A percentile compares a stretch with the other conserved stretches of the same genome.
These are phyloP conservation scores for Cenopis cana DNA, from an alignment of 2,888 invertebrate species.

Conservation along the genomic window DNA sequence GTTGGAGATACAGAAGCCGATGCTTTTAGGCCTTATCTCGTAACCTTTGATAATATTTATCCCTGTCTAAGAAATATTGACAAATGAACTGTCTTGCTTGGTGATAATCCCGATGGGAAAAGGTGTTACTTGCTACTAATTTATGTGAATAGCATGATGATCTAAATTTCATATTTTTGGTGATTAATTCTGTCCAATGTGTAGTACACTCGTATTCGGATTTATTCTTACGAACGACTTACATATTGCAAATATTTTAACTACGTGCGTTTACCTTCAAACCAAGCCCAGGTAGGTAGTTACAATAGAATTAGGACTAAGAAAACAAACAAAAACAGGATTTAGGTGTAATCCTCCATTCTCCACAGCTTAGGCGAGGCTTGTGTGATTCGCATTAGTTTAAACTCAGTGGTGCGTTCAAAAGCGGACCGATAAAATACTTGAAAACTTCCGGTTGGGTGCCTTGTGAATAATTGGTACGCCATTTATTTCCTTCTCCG, in stretches of 20 bases:
- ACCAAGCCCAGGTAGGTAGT: slow-evolving; percentile 47
- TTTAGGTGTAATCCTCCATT: slow-evolving; percentile 80
- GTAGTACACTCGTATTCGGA: not conserved
- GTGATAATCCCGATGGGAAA: slow-evolving; percentile 61
- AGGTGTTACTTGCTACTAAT: slow-evolving; percentile 63
- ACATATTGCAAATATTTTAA: slow-evolving; percentile 1
- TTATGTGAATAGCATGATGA: slow-evolving; percentile 44
- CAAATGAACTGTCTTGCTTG: slow-evolving; percentile 64
- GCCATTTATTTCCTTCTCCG: slow-evolving; percentile 78
- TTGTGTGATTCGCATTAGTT: slow-evolving; percentile 77
- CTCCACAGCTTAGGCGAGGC: slow-evolving; percentile 71
- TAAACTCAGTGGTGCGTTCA: slow-evolving; percentile 70
- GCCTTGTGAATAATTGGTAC: slow-evolving; percentile 75
- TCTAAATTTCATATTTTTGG: not conserved
- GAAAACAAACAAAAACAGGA: slow-evolving; percentile 85
- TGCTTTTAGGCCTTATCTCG: slow-evolving; percentile 77
- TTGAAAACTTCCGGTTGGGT: slow-evolving; percentile 79
- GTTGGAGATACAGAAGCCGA: slow-evolving; percentile 74
- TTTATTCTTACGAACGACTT: not conserved
- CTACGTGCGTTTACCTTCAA: slow-evolving; percentile 53
- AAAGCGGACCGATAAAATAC: slow-evolving; percentile 74
- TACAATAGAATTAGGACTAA: slow-evolving; percentile 75
- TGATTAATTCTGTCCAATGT: not conserved
- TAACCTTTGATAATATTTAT: slow-evolving; percentile 65
- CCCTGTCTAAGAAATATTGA: slow-evolving; percentile 63